These are phyloP conservation scores for Myioborus miniatus DNA, from an alignment of 2,797 vertebrate genomes.

Conservation along the genomic window DNA sequence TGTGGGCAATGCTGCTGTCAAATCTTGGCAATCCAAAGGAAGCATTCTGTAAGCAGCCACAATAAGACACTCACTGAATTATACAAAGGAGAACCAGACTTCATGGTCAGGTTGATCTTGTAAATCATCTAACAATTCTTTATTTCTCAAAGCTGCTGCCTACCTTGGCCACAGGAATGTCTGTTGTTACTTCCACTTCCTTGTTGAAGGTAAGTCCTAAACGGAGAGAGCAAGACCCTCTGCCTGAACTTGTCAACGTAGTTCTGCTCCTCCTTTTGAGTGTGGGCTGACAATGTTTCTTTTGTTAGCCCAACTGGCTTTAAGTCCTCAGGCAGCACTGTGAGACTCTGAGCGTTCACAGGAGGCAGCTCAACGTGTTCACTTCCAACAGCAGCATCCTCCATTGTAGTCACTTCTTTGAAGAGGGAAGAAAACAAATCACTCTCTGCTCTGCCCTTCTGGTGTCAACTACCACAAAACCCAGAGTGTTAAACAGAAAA, in stretches of 20 bases:
- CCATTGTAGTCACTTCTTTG: conserved; percentile 82
- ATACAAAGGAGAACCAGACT: background rate
- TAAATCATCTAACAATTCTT: background rate
- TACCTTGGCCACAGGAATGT: conserved; percentile 81
- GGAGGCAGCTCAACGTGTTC: conserved; percentile 74
- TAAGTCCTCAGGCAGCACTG: conserved; percentile 71
- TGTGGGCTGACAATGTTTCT: conserved; percentile 86
- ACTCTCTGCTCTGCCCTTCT: background rate
- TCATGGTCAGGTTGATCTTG: background rate
- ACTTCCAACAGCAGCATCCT: conserved; percentile 77
- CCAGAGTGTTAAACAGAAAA: background rate
- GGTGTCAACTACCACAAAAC: background rate
- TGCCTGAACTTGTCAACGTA: conserved; percentile 85
- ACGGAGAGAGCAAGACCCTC: conserved; percentile 84
- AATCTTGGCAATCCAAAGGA: background rate
- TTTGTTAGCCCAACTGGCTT: conserved; percentile 83
- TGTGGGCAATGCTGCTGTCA: background rate
- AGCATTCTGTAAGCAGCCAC: background rate
- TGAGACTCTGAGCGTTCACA: conserved; percentile 20
- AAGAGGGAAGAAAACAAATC: conserved; percentile 18
- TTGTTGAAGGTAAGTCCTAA: conserved; percentile 83
- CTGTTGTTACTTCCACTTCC: conserved; percentile 76
- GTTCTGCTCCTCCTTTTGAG: conserved; percentile 88
- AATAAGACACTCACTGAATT: background rate
- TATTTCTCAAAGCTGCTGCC: background rate